These are phyloP conservation scores for Patiria pectinifera DNA, from an alignment of 53 echinoderm and acorn worm species.

Conservation along the genomic window DNA sequence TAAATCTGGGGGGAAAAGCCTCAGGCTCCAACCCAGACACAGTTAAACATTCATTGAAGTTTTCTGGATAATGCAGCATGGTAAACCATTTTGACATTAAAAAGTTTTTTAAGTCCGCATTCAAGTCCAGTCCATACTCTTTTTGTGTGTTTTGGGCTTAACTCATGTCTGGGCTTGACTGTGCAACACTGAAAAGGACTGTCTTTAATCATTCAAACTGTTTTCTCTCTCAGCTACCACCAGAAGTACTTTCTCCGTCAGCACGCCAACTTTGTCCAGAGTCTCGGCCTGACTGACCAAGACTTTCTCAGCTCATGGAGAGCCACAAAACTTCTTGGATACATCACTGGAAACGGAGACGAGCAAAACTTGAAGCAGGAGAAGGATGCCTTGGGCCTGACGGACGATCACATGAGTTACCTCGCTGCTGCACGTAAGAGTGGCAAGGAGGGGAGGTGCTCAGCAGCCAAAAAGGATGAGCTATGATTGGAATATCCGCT, in stretches of 20 bases:
- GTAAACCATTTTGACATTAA: too few species aligned
- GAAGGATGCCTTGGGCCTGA: conserved; percentile 59
- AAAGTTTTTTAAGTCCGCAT: too few species aligned
- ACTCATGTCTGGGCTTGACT: too few species aligned
- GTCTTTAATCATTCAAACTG: background rate
- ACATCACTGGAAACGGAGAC: conserved; percentile 78
- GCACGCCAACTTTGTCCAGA: conserved; percentile 75
- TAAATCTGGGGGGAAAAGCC: too few species aligned
- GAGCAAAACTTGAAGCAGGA: conserved; percentile 67
- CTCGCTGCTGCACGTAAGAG: conserved; percentile 24
- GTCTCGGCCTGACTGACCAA: conserved; percentile 68
- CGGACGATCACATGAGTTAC: conserved; percentile 68
- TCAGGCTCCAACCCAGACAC: too few species aligned
- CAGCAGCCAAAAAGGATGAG: conserved; percentile 19
- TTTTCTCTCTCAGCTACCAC: conserved; percentile 75
- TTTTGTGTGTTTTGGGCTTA: too few species aligned
- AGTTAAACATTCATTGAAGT: too few species aligned
- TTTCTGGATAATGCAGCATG: too few species aligned
- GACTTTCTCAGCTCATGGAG: conserved; percentile 76
- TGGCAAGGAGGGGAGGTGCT: conserved; percentile 28
- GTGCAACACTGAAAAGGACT: background rate
- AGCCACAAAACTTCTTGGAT: conserved; percentile 79
- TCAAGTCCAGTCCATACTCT: too few species aligned
- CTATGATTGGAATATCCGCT: background rate
- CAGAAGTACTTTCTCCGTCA: conserved; percentile 93